Conservation (phyloP, 2,888 invertebrate species). For the Apeira syringaria region DNA sequence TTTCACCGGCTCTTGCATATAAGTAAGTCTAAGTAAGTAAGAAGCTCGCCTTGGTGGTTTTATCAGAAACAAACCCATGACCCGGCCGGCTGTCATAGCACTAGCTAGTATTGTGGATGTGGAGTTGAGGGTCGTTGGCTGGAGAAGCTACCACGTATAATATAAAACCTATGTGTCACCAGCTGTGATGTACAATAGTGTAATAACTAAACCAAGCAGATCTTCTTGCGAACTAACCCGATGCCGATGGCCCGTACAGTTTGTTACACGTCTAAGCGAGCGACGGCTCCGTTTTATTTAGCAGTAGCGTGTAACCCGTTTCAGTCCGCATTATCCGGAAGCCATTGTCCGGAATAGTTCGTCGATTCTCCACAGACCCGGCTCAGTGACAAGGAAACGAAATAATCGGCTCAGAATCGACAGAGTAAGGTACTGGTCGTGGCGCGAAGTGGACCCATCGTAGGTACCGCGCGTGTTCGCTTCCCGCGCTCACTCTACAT, state of each 20-base stretch:
- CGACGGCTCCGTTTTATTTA: not conserved
- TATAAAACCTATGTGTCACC: too few relatives aligned
- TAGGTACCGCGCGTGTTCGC: not conserved
- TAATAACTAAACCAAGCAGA: too few relatives aligned
- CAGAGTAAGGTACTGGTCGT: conserved; percentile 12
- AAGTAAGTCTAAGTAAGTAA: too few relatives aligned
- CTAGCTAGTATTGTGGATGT: too few relatives aligned
- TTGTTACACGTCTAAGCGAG: not conserved
- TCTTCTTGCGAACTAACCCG: not conserved
- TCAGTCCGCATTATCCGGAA: not conserved
- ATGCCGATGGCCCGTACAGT: not conserved
- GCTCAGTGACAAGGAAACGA: conserved; percentile 5
- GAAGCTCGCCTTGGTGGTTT: too few relatives aligned
- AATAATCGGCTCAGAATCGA: conserved; percentile 11
- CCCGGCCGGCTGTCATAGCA: too few relatives aligned
- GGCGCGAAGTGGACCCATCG: conserved; percentile 2
- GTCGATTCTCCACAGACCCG: conserved; percentile 1
- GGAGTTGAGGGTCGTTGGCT: too few relatives aligned
- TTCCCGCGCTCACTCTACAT: too few relatives aligned
- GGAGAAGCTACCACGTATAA: too few relatives aligned
- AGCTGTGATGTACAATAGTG: too few relatives aligned
- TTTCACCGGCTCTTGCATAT: too few relatives aligned
- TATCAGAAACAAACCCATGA: too few relatives aligned
- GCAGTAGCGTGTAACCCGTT: not conserved
- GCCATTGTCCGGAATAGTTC: not conserved